Evolutionary conservation across 2,797 vertebrate species (phyloP).

Genomic region (Limosa lapponica): DNA sequence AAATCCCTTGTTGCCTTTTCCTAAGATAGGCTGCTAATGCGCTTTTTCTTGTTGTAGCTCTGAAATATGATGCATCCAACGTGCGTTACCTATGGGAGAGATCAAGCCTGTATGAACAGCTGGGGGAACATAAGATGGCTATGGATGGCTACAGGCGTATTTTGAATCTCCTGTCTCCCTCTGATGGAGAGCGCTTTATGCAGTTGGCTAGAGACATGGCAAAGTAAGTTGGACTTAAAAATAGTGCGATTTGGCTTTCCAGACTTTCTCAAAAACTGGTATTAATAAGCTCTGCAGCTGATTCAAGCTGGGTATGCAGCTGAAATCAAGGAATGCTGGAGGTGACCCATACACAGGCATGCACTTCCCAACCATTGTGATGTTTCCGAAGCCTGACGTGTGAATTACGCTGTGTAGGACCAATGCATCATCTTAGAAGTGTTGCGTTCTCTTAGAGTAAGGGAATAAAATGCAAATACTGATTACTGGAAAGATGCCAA

Average conservation of each 20-base stretch:
- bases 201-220: conserved; percentile 97
- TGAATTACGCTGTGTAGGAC: background rate
- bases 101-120: conserved; percentile 91
- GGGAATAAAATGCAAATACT: background rate
- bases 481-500: background rate
- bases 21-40: fast-evolving
- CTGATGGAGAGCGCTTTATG: conserved; percentile 97
- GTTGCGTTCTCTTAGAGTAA: background rate
- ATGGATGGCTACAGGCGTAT: conserved; percentile 97
- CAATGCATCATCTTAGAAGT: background rate
- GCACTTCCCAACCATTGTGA: too few species aligned
- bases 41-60: conserved; percentile 77
- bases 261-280: background rate
- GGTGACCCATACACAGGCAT: background rate
- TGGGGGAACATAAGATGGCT: conserved; percentile 94
- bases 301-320: background rate
- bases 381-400: background rate
- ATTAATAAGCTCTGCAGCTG: background rate
- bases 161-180: conserved; percentile 89
- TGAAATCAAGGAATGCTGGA: background rate
- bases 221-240: conserved; percentile 77
- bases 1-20: background rate
- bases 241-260: fast-evolving
- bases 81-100: conserved; percentile 96
- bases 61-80: conserved; percentile 93